A percentile compares a stretch with the other conserved stretches of the same genome.
phyloP scores from a whole-genome alignment of 2,797 vertebrate genomes.

The Halcyon smyrnensis region DNA sequence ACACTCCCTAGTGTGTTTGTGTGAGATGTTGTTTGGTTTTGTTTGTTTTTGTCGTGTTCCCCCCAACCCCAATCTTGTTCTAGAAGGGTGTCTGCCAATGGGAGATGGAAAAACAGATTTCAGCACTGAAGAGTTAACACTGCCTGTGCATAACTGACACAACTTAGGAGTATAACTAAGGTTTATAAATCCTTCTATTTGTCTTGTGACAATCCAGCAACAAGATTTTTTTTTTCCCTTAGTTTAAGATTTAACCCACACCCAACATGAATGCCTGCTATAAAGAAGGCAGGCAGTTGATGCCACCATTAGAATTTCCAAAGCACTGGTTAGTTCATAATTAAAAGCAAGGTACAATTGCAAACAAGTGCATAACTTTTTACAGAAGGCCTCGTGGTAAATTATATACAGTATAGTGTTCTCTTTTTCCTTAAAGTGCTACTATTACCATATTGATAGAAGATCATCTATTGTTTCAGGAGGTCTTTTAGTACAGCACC shows the following conservation, averaged over 20 bases:
- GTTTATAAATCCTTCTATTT: neutral
- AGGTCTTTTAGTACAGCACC: conserved; percentile 93
- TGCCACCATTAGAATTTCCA: conserved; percentile 2
- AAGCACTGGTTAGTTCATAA: conserved; percentile 33
- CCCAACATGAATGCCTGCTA: neutral
- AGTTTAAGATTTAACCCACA: conserved; percentile 14
- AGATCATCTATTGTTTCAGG: conserved; percentile 86
- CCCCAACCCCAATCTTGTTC: neutral
- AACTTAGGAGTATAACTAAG: neutral
- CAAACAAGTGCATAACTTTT: conserved; percentile 58
- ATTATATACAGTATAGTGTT: conserved; percentile 71
- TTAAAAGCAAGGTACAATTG: conserved; percentile 36
- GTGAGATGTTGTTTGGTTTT: too few relatives aligned
- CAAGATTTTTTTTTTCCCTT: neutral
- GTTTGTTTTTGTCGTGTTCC: too few relatives aligned
- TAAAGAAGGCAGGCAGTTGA: conserved; percentile 3
- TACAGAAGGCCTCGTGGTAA: conserved; percentile 80
- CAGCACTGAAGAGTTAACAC: neutral
- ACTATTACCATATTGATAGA: neutral
- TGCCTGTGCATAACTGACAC: neutral
- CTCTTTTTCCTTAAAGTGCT: conserved; percentile 80
- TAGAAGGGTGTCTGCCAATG: neutral
- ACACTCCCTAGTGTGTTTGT: neutral
- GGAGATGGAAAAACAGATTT: neutral
- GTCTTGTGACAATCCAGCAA: neutral